phyloP scores from a whole-genome alignment of 2,888 invertebrate genomes.

The Atrina japonica region DNA sequence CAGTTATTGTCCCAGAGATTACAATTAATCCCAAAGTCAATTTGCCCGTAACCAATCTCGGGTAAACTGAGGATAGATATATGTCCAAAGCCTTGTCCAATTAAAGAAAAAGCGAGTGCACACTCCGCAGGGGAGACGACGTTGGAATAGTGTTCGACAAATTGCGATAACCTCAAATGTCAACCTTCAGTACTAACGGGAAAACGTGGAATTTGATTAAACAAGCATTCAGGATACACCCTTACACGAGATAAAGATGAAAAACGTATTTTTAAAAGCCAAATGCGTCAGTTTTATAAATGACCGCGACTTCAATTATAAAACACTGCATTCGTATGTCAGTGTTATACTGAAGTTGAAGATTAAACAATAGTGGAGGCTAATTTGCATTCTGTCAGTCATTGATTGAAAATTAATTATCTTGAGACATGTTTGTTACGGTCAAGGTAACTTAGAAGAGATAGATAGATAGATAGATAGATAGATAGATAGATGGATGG shows the following conservation, averaged over 20 bases:
- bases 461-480: too few relatives aligned
- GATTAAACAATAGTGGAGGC: too few relatives aligned
- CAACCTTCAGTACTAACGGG: slow-evolving; percentile 30
- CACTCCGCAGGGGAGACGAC: slow-evolving; percentile 23
- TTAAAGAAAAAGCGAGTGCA: slow-evolving; percentile 22
- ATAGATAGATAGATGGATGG: too few relatives aligned
- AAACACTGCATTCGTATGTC: slow-evolving; percentile 23
- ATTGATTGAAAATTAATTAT: too few relatives aligned
- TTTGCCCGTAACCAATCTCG: slow-evolving; percentile 31
- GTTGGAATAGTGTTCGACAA: not conserved
- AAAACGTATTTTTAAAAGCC: slow-evolving; percentile 32
- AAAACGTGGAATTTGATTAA: slow-evolving; percentile 36
- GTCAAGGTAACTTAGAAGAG: too few relatives aligned
- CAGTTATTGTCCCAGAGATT: slow-evolving; percentile 38
- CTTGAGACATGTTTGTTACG: too few relatives aligned
- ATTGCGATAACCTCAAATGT: slow-evolving; percentile 33
- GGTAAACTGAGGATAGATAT: slow-evolving; percentile 21
- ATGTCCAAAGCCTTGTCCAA: slow-evolving; percentile 1
- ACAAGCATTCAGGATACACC: slow-evolving; percentile 33
- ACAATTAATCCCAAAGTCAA: slow-evolving; percentile 40
- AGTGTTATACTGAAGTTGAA: too few relatives aligned
- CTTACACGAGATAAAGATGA: slow-evolving; percentile 34
- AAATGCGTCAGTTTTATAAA: slow-evolving; percentile 34
- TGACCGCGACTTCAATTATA: slow-evolving; percentile 18
- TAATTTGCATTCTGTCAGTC: too few relatives aligned